Conservation (phyloP, 2,888 invertebrate genomes). For the Pantelozetes paolii region DNA sequence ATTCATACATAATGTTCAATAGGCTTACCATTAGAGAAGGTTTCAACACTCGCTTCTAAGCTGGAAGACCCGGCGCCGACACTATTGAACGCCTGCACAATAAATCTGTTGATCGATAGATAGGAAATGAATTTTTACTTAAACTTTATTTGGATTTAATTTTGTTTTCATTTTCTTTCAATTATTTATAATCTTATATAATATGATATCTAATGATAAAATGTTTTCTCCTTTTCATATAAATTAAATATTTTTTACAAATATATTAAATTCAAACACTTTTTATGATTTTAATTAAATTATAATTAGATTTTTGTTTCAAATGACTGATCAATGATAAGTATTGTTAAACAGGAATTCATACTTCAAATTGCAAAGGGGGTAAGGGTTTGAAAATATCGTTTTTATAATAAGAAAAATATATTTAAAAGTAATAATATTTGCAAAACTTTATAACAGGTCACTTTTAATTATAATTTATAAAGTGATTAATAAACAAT, state of each 20-base stretch:
- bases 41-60: slow-evolving; percentile 44
- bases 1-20: slow-evolving; percentile 15
- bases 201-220: background rate
- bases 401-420: no score
- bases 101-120: slow-evolving; percentile 40
- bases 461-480: no score
- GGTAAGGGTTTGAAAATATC: no score
- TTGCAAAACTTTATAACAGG: no score
- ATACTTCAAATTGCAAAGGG: no score
- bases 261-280: background rate
- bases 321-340: background rate
- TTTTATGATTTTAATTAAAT: background rate
- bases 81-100: slow-evolving; percentile 47
- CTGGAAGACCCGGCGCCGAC: slow-evolving; percentile 47
- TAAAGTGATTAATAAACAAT: no score
- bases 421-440: no score
- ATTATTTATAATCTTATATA: background rate
- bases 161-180: background rate
- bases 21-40: slow-evolving; percentile 44
- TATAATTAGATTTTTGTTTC: background rate
- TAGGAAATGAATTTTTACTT: background rate
- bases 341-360: no score
- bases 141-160: background rate
- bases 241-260: background rate
- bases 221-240: background rate